These are phyloP conservation scores for Rhopalosiphum padi DNA, from an alignment of 1,140 invertebrate genomes.

Conservation along the genomic window DNA sequence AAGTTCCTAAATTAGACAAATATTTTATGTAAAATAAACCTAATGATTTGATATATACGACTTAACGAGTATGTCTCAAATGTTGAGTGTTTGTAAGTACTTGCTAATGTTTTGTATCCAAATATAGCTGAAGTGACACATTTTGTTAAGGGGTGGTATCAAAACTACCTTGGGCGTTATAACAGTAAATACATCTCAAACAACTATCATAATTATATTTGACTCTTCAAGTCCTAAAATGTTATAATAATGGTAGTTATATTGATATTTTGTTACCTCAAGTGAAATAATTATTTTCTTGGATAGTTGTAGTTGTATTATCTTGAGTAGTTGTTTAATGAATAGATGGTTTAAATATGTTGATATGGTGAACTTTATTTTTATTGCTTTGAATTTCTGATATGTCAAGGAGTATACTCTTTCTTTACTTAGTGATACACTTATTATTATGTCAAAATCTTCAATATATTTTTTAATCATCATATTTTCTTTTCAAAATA, in stretches of 20 bases:
- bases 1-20: background rate
- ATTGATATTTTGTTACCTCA: background rate
- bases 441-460: background rate
- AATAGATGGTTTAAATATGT: background rate
- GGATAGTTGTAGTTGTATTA: background rate
- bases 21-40: background rate
- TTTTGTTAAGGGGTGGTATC: background rate
- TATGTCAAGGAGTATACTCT: background rate
- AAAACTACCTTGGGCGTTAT: background rate
- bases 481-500: too few relatives aligned
- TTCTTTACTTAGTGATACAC: background rate
- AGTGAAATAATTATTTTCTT: background rate
- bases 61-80: background rate
- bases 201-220: background rate
- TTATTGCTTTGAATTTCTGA: background rate
- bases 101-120: background rate
- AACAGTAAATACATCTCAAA: background rate
- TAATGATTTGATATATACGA: background rate
- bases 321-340: background rate
- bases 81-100: background rate
- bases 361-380: too few relatives aligned
- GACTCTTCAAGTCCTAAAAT: background rate
- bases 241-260: background rate
- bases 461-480: background rate
- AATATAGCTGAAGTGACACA: background rate